Conservation (phyloP, 2,797 vertebrate species). For the Apogon hyalosoma region DNA sequence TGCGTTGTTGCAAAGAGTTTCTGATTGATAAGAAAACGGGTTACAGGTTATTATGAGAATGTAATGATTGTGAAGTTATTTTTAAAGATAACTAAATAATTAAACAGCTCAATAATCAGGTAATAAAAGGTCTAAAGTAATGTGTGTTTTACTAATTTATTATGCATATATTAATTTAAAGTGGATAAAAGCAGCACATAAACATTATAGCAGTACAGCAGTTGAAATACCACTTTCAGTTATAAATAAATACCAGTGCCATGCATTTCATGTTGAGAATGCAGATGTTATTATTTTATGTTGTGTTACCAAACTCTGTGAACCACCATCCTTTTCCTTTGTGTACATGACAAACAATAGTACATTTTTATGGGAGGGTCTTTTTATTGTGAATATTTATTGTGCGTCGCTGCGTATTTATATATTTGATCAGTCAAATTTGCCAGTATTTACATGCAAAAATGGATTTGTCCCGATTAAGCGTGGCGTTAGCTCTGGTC, state of each 20-base stretch:
- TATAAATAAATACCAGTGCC: slow-evolving; percentile 5
- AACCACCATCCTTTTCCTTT: neutral
- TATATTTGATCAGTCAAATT: neutral
- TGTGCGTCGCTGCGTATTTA: neutral
- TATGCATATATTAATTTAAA: too few relatives aligned
- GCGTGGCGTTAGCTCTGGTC: neutral
- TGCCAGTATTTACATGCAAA: slow-evolving; percentile 13
- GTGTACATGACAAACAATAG: neutral
- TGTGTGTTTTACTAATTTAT: too few relatives aligned
- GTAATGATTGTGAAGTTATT: too few relatives aligned
- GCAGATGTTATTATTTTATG: neutral
- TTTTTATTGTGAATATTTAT: neutral
- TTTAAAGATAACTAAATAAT: too few relatives aligned
- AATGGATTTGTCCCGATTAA: slow-evolving; percentile 14
- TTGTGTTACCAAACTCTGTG: neutral
- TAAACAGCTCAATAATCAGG: too few relatives aligned
- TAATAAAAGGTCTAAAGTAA: too few relatives aligned
- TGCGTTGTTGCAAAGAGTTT: too few relatives aligned
- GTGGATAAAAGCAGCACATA: neutral
- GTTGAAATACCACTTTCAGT: too few relatives aligned
- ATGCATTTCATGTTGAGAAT: neutral
- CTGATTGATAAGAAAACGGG: too few relatives aligned
- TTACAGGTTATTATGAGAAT: too few relatives aligned
- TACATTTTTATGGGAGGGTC: neutral
- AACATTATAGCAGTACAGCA: slow-evolving; percentile 1